Base-by-base conservation (phyloP, 2,888 invertebrate genomes). In the Congeria kusceri region DNA sequence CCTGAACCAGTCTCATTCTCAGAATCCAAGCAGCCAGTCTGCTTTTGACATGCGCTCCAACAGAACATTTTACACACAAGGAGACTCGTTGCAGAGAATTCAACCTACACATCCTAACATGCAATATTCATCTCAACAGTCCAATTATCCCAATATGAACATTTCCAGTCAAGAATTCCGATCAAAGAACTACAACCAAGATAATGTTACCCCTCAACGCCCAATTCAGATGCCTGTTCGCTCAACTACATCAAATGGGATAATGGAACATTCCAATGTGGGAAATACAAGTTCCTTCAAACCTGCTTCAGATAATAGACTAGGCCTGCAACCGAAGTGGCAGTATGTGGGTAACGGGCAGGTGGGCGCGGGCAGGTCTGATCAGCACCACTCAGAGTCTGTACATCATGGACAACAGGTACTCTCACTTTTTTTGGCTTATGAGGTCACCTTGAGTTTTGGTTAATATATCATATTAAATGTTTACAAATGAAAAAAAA, bases 301-400 rank as follows among this genome's bases (percentile, higher is more conserved):
- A 23, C 32, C 61, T 3, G 47, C 46, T 20, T 11, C 46, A 63
- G 73, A 73, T 7, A 49, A 59, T 29, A 67, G 73, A 61, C 72
- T 61, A 13, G 72, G 68, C 20, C 28, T 57, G 18, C 73, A 77
- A 57, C 73, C 76, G 5, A 61, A 56, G n/a, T 83, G 83, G 83
- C 79, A 83, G 49, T 83, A 80, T 72, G 77, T 83, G 9, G 77
- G 74, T 18, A 74, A 80, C 77, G 83, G 80, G 11, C 69, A 65
- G 27, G 46, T 62, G 3, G 53, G 62, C 23, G 46, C 27, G 15
- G 59, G 44, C n/a, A 5, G 9, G 3, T 23, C 66, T 3, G 53
- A 53, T 1, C 53, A 20, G 25, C 23, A 2, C 53, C 20, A 53
- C 25, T 25, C 20, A 20, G 25, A 53, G 25, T 23, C 53, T 9